phyloP scores from a whole-genome alignment of 2,797 vertebrate genomes.

The Enteromius paludinosus region DNA sequence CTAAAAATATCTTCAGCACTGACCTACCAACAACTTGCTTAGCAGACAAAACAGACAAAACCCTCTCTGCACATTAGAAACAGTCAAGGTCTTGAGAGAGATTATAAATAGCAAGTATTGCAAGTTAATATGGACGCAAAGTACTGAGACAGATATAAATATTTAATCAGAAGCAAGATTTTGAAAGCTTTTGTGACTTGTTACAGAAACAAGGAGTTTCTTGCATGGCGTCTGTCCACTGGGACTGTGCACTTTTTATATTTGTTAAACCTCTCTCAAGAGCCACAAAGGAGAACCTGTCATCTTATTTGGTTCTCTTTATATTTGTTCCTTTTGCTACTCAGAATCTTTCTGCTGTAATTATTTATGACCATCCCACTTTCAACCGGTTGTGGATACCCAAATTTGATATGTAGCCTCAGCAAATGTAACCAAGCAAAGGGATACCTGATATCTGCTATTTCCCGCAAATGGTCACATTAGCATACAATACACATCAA shows the following conservation, averaged over 20 bases:
- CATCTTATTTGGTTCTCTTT: not conserved
- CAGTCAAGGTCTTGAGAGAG: slow-evolving; percentile 15
- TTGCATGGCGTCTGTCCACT: not conserved
- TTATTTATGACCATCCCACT: not conserved
- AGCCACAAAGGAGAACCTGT: slow-evolving; percentile 6
- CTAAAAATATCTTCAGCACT: slow-evolving; percentile 39
- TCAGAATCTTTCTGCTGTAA: not conserved
- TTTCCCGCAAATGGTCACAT: slow-evolving; percentile 4
- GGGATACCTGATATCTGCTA: not conserved
- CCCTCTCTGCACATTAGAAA: slow-evolving; percentile 35
- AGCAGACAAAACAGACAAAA: slow-evolving; percentile 24
- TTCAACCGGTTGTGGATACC: not conserved
- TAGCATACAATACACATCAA: slow-evolving; percentile 5
- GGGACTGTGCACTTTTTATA: not conserved
- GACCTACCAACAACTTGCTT: slow-evolving; percentile 32
- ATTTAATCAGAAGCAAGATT: slow-evolving; percentile 48
- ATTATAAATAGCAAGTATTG: slow-evolving; percentile 51
- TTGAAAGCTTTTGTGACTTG: slow-evolving; percentile 25
- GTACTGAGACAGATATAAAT: slow-evolving; percentile 53
- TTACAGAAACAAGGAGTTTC: slow-evolving; percentile 15
- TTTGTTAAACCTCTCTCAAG: not conserved
- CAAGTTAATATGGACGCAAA: slow-evolving; percentile 31
- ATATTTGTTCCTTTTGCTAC: not conserved
- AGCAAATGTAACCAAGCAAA: not conserved
- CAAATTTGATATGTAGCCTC: not conserved